Percentiles rank a stretch among this genome's conserved stretches.
Conservation (phyloP, 2,113 vertebrate genomes). For the Callipepla californica region DNA sequence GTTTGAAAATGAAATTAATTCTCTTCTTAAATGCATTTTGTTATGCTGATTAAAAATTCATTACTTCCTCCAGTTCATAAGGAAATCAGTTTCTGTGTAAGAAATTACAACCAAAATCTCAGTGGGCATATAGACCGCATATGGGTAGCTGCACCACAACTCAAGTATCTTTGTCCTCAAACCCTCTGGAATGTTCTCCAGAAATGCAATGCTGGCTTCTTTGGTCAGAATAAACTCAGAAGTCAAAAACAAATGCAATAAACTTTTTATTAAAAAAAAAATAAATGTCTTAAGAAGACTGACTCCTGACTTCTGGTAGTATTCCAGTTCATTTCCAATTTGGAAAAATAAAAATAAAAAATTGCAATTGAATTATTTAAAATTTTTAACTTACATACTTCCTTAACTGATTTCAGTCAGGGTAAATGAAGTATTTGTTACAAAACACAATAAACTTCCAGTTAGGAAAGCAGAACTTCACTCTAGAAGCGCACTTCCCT, state of each 20-base stretch:
- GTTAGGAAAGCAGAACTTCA: not conserved
- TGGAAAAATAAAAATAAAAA: rapidly evolving
- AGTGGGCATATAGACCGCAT: not conserved
- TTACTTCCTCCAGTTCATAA: not conserved
- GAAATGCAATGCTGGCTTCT: not conserved
- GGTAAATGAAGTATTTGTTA: not conserved
- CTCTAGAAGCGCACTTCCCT: not conserved
- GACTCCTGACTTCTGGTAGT: not conserved
- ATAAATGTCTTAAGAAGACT: not conserved
- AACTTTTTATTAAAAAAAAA: not conserved
- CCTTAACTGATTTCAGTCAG: not conserved
- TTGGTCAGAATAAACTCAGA: not conserved
- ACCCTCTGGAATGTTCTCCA: not conserved
- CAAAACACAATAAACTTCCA: not conserved
- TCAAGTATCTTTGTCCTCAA: not conserved
- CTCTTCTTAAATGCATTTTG: not conserved
- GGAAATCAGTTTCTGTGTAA: not conserved
- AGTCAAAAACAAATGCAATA: not conserved
- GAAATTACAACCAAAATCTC: not conserved
- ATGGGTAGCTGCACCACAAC: not conserved
- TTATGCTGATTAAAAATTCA: not conserved
- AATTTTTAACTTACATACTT: not conserved
- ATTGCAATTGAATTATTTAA: not conserved
- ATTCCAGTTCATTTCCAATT: not conserved
- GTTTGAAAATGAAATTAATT: not conserved